Base-by-base conservation (phyloP, 2,888 invertebrate species). In the Eupeodes latifasciatus region DNA sequence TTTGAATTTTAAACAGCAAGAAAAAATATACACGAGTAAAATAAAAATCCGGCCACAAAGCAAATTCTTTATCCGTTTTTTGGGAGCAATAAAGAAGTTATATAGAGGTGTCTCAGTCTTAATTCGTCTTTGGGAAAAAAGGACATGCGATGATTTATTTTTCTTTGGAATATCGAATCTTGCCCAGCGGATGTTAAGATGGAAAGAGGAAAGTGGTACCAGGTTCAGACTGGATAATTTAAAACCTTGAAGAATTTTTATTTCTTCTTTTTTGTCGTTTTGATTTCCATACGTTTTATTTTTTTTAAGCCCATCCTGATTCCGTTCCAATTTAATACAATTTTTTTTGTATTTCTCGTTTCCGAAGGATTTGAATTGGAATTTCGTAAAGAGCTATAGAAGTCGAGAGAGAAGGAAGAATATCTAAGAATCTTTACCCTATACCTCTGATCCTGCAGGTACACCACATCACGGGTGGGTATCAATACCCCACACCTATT, bases 291-390 rank as follows among this genome's bases (percentile, higher is more conserved):
- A 66, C 44, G 57, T 69, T 71, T 69, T 53, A 75, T 61, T 44
- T 40, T 84, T 85, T 76, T 19, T 55, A 69, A 47, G 51, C 27
- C 53, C 40, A 11, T 51, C 77, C 77, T 74, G 74, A 78, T 62
- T 74, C 71, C 82, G 34, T 16, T 71, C 61, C 69, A 80, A 80
- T 79, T 76, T 80, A 51, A 78, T 51, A 75, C 27, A 51, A 40
- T 40, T 61, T 81, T 19, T 61, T 57, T 57, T 72, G n/a, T 66
- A 49, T 69, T 69, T 55, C 10, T 40, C 36, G n/a, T 36, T 47
- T 62, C 36, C 10, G 55, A 76, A 81, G 66, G 77, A 67, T 81
- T 64, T 55, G 49, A 77, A 77, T 80, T 74, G 59, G 59, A 67
- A 51, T 84, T 14, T 55, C 40, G 16, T 40, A 16, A 5, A 40